These are phyloP conservation scores for Rhadina sibilatrix DNA, from an alignment of 2,113 vertebrate species.

Conservation along the genomic window DNA sequence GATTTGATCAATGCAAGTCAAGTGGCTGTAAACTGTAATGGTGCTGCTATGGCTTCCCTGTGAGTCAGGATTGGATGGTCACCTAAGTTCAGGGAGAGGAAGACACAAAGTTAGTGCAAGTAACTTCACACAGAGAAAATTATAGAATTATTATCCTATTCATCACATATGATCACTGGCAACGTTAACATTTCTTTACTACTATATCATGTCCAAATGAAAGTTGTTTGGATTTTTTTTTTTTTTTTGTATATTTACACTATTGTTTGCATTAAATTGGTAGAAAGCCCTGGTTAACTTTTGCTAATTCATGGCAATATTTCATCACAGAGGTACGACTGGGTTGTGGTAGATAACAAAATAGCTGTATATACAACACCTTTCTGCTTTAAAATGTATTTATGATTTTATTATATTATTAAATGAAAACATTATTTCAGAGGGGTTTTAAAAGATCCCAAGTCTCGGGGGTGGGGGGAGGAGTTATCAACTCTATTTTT, in stretches of 20 bases:
- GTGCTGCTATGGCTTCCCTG: neutral
- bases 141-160: neutral
- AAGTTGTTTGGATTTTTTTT: neutral
- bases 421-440: neutral
- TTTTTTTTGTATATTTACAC: neutral
- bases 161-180: neutral
- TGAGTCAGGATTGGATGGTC: neutral
- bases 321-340: neutral
- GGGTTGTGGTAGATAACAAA: neutral
- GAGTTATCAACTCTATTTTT: neutral
- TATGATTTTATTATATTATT: neutral
- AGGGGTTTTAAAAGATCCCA: neutral
- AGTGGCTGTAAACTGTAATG: neutral
- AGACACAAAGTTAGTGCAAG: neutral
- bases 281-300: neutral
- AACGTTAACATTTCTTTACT: neutral
- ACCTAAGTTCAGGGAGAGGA: neutral
- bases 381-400: neutral
- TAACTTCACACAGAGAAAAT: neutral
- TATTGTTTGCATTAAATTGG: neutral
- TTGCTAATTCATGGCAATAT: neutral
- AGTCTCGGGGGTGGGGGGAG: fast-evolving
- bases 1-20: neutral
- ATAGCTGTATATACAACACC: neutral
- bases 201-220: neutral